A percentile compares a stretch with the other conserved stretches of the same genome.
Evolutionary conservation across 2,113 vertebrate genomes (phyloP).

Genomic region (Danionella cerebrum): DNA sequence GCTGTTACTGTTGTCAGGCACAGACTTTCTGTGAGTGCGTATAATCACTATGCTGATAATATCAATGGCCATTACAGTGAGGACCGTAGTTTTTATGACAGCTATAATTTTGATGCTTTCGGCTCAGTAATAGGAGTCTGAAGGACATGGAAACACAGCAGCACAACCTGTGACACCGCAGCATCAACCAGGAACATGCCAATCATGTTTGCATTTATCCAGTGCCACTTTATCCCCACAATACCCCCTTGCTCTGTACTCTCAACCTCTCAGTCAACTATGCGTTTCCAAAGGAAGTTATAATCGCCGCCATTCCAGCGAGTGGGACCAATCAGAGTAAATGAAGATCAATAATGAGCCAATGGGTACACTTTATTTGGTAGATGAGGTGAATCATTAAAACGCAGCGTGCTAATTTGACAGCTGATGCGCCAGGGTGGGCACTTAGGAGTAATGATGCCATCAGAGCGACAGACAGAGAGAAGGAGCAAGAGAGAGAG

Average conservation of each 20-base stretch:
- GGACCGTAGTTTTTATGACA: constrained; percentile 31
- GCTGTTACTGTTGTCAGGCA: background rate
- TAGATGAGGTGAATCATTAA: constrained; percentile 44
- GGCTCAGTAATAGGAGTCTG: constrained; percentile 23
- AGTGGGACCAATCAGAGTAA: constrained; percentile 42
- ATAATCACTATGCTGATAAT: constrained; percentile 21
- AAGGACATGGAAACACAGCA: constrained; percentile 19
- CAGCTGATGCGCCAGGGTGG: constrained; percentile 29
- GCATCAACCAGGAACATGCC: background rate
- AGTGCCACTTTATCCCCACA: background rate
- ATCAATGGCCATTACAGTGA: constrained; percentile 23
- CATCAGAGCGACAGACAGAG: constrained; percentile 32
- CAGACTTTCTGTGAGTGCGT: background rate
- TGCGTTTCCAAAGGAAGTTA: constrained; percentile 35
- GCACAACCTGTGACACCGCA: background rate
- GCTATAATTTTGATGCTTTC: constrained; percentile 13
- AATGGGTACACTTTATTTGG: constrained; percentile 40
- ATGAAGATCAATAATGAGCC: constrained; percentile 45
- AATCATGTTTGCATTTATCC: constrained; percentile 25
- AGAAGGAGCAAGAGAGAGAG: constrained; percentile 9
- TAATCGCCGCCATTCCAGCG: constrained; percentile 14
- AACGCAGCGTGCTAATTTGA: constrained; percentile 43
- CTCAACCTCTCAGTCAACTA: background rate
- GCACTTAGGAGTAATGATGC: constrained; percentile 42
- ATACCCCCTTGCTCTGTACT: background rate